Conservation (phyloP, 2,113 vertebrate genomes). For the Theropithecus gelada region DNA sequence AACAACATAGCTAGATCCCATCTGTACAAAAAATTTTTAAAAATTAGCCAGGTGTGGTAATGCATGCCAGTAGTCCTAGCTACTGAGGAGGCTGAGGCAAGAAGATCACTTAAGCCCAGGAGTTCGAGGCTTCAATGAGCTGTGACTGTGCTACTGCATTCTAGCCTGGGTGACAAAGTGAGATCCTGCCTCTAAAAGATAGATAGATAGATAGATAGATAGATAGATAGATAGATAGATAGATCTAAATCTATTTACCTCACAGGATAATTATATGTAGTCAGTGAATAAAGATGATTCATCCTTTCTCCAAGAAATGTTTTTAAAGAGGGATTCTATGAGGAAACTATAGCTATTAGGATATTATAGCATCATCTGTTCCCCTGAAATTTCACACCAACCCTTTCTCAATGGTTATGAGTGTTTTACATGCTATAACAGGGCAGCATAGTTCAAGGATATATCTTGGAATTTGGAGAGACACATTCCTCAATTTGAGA, state of each 20-base stretch:
- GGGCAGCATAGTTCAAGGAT: background rate
- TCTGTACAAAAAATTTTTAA: no score
- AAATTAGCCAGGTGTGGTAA: no score
- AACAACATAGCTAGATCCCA: no score
- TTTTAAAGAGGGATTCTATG: background rate
- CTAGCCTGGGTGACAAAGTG: no score
- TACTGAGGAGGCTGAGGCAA: no score
- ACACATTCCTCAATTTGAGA: background rate
- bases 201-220: no score
- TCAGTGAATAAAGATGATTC: background rate
- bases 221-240: no score
- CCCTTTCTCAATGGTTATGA: background rate
- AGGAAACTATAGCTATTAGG: background rate
- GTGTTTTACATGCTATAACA: background rate
- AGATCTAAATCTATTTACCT: background rate
- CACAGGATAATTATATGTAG: background rate
- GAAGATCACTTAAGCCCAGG: no score
- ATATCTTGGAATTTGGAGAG: background rate
- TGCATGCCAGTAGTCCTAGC: no score
- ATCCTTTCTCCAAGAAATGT: background rate
- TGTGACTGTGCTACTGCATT: no score
- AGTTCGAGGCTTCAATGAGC: no score
- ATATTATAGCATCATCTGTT: background rate
- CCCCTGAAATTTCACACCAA: background rate
- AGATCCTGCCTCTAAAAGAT: no score